Evolutionary conservation across 2,113 vertebrate species (phyloP).

Genomic region (Aphyosemion australe): DNA sequence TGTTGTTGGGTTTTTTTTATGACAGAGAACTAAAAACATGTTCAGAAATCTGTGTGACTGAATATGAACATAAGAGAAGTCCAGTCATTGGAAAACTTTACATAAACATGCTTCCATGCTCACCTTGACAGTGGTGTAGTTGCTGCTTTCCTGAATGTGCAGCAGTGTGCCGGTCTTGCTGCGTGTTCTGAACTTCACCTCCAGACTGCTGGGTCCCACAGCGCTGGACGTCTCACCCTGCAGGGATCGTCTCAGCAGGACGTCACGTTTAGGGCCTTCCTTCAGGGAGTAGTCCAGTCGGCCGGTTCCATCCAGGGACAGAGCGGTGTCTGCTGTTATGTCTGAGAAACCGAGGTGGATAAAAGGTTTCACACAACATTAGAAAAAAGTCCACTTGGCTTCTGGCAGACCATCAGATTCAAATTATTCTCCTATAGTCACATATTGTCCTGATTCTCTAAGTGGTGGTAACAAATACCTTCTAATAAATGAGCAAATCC

Average conservation of each 20-base stretch:
- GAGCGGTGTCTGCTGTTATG: conserved; percentile 87
- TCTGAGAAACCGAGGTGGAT: conserved; percentile 71
- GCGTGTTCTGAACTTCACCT: conserved; percentile 94
- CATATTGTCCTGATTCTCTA: conserved; percentile 22
- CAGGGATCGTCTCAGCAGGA: conserved; percentile 76
- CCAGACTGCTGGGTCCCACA: conserved; percentile 74
- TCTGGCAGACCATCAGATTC: not conserved
- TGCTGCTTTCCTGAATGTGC: conserved; percentile 93
- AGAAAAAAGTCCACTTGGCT: conserved; percentile 30
- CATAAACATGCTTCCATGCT: not conserved
- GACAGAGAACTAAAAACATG: no score
- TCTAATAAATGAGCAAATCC: conserved; percentile 2
- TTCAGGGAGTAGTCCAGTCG: conserved; percentile 91
- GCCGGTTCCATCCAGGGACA: conserved; percentile 91
- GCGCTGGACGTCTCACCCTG: conserved; percentile 46
- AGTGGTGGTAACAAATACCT: conserved; percentile 27
- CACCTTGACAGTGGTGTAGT: conserved; percentile 95
- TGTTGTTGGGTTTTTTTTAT: no score
- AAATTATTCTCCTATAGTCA: conserved; percentile 48
- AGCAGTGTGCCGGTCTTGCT: conserved; percentile 89
- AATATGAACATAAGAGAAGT: no score
- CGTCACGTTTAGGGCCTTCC: conserved; percentile 86
- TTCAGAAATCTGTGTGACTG: no score
- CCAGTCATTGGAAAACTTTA: not conserved
- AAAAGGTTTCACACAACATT: not conserved